phyloP scores from a whole-genome alignment of 2,797 vertebrate species.

The Ctenochaetus hawaiiensis region DNA sequence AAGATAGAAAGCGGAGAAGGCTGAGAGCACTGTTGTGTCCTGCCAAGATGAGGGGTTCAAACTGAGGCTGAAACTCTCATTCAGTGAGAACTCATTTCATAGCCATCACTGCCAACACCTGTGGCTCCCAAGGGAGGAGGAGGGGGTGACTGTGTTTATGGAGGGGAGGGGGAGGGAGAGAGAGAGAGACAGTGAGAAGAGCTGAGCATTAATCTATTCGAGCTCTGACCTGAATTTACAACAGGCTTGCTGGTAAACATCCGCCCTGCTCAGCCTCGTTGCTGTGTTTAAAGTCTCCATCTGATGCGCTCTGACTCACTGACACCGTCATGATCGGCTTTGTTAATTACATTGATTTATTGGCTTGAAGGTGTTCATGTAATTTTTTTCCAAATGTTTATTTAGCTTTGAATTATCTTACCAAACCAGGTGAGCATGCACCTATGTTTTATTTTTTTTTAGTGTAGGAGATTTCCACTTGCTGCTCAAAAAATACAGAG shows the following conservation, averaged over 20 bases:
- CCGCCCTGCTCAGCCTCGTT: slow-evolving; percentile 26
- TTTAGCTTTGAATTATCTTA: slow-evolving; percentile 7
- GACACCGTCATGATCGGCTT: slow-evolving; percentile 36
- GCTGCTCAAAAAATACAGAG: background rate
- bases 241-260: slow-evolving; percentile 55
- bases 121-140: slow-evolving; percentile 60
- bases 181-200: background rate
- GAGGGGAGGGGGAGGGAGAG: background rate
- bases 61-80: slow-evolving; percentile 50
- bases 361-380: background rate
- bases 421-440: background rate
- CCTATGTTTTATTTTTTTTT: background rate
- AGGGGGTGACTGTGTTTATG: background rate
- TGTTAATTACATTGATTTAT: slow-evolving; percentile 29
- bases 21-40: slow-evolving; percentile 11
- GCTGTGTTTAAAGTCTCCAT: slow-evolving; percentile 35
- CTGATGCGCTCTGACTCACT: slow-evolving; percentile 34
- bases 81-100: slow-evolving; percentile 62
- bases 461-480: background rate
- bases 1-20: slow-evolving; percentile 15
- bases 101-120: slow-evolving; percentile 71
- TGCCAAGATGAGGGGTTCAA: slow-evolving; percentile 51
- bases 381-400: slow-evolving; percentile 10
- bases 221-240: slow-evolving; percentile 66
- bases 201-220: slow-evolving; percentile 38